Evolutionary conservation across 1,140 invertebrate species (phyloP).

Genomic region (Thaumetopoea pityocampa): DNA sequence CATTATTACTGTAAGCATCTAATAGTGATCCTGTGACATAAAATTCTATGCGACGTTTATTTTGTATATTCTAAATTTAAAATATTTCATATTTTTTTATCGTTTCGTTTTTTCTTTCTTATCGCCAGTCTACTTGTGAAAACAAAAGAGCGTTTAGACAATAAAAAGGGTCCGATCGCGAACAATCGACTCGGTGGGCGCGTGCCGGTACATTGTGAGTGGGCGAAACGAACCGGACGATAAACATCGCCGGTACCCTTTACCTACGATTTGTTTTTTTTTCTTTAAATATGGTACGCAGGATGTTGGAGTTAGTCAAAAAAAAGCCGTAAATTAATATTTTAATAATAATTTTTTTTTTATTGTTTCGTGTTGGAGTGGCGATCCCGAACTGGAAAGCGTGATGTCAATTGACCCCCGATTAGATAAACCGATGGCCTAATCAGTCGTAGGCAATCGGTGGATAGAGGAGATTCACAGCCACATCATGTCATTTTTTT

Average conservation of each 20-base stretch:
- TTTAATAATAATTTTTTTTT: constrained; percentile 1
- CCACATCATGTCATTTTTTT: no score
- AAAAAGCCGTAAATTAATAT: neutral
- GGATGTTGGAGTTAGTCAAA: constrained; percentile 3
- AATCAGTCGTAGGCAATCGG: no score
- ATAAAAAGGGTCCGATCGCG: constrained; percentile 14
- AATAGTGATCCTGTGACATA: neutral
- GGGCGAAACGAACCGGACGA: constrained; percentile 16
- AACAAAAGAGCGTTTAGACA: constrained; percentile 23
- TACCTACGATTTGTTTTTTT: constrained; percentile 21
- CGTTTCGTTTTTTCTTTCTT: constrained; percentile 14
- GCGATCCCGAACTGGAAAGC: no score
- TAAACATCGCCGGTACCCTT: constrained; percentile 29
- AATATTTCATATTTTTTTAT: constrained; percentile 13
- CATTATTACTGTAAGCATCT: neutral
- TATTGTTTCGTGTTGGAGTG: no score
- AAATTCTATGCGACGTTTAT: no score
- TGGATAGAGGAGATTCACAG: no score
- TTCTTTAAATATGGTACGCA: constrained; percentile 3
- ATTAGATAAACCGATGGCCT: no score
- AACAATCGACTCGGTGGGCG: constrained; percentile 19
- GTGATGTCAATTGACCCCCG: no score
- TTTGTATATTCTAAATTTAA: no score
- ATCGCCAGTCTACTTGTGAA: constrained; percentile 15
- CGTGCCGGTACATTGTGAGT: constrained; percentile 25